Base-by-base conservation (phyloP, 1,140 invertebrate genomes). In the Argopecten irradians region DNA sequence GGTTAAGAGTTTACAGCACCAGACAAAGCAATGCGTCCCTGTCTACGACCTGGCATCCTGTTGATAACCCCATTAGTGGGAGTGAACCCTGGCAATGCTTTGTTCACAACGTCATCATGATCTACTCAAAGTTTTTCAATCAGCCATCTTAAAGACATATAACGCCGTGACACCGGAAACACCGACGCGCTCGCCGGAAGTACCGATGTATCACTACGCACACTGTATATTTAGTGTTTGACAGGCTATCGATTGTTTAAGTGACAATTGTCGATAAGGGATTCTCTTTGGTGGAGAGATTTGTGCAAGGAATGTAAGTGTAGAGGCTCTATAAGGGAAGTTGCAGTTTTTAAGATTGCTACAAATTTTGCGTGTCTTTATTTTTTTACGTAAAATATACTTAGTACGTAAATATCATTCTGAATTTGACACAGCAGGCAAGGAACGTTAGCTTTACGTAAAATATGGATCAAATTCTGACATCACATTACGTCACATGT, bases 121-220 rank as follows among this genome's bases (percentile, higher is more conserved):
- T 71, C 55, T 71, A 71, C 55, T 71, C 55, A 71, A 71, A 1
- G 55, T 71, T 71, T 71, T 71, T 28, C 55, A 71, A 71, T 71
- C 55, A 71, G 55, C 22, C 55, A 71, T 71, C n/a, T 71, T 71
- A 71, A 71, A 71, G 55, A 71, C 55, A 71, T 71, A 71, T 71
- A 71, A 71, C 55, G 55, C 55, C 55, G 55, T 71, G 55, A 71
- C 55, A 71, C 55, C 55, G 55, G 55, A 71, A n/a, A 71, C 55
- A 71, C 55, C 55, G 55, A 71, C 55, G 55, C 55, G 22, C 22
- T 71, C 55, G n/a, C 22, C 55, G 55, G 55, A 71, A 71, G 55
- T 71, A 71, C 55, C 55, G 55, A 71, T 71, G 55, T 71, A 71
- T 71, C 28, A 71, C 55, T 71, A 71, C 55, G 55, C 55, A 71